Base-by-base conservation (phyloP, 2,797 vertebrate genomes). In the Sebastes oblongus region DNA sequence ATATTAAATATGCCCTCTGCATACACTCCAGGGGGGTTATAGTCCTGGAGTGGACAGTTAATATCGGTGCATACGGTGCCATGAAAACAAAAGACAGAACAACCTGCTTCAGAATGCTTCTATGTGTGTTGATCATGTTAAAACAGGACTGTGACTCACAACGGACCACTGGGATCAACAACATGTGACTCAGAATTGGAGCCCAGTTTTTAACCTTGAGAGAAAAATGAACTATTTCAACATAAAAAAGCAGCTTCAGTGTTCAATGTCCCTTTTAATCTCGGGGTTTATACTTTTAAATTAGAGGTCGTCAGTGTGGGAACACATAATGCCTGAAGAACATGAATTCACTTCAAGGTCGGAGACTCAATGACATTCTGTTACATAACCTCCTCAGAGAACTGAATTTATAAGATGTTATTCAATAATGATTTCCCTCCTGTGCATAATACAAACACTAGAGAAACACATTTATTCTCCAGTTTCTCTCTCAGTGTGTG, bases 331-430 rank as follows among this genome's bases (percentile, higher is more conserved):
- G 82, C 74, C 64, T 55, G 36, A 75, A 83, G 76, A 90, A 75
- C 68, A 62, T 22, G 32, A 82, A 81, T 85, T 78, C 59, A 72
- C 72, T 80, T 86, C 91, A 93, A 93, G 92, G 92, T 92, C 90
- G 86, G 58, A 81, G 72, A 82, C 72, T 89, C 82, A 88, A 79
- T 84, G 84, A 86, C 83, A 62, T 64, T 64, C 70, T 5, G 79
- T 91, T 94, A 89, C 77, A 78, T 83, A 91, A 92, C 58, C 75
- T 78, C 79, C 84, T 86, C 66, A 13, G 81, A 90, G 86, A 84
- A 25, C 34, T 59, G 60, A 62, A 66, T 46, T 67, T 82, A 66
- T 29, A 75, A 77, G 27, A 81, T 11, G 68, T 24, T 78, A 59
- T 79, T 78, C 30, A 70, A 66, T 69, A 64, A 81, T 32, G n/a